phyloP scores from a whole-genome alignment of 2,888 invertebrate species.

The Ormyrus thymus region DNA sequence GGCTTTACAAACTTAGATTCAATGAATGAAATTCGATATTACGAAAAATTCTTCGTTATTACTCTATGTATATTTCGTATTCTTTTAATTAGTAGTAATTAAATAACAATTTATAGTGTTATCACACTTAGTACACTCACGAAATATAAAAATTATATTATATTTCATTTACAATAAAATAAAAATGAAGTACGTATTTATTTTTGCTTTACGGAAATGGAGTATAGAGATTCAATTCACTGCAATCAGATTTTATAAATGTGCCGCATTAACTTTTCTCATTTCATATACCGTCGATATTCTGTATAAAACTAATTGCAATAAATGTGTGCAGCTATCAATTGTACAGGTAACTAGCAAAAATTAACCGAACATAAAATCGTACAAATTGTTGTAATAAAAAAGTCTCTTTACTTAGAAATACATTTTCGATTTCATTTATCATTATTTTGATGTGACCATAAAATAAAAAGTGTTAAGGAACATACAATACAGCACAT shows the following conservation, averaged over 20 bases:
- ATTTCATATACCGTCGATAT: too few species aligned
- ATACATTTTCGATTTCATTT: neutral
- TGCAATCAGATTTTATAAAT: slow-evolving; percentile 17
- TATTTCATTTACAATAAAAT: slow-evolving; percentile 39
- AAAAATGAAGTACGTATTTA: slow-evolving; percentile 32
- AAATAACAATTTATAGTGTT: slow-evolving; percentile 33
- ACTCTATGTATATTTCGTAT: slow-evolving; percentile 19
- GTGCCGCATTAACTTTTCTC: neutral
- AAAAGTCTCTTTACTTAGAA: neutral
- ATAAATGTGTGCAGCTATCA: too few species aligned
- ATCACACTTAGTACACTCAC: slow-evolving; percentile 40
- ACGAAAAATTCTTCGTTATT: slow-evolving; percentile 8
- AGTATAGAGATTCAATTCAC: slow-evolving; percentile 33
- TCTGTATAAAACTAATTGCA: too few species aligned
- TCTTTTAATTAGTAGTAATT: slow-evolving; percentile 29
- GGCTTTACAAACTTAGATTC: slow-evolving; percentile 35
- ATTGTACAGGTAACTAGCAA: too few species aligned
- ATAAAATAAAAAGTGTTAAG: neutral
- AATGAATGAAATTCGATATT: slow-evolving; percentile 38
- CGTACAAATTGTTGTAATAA: too few species aligned
- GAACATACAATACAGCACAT: slow-evolving; percentile 10
- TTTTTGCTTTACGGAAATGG: slow-evolving; percentile 5
- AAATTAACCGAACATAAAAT: too few species aligned
- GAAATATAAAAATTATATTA: slow-evolving; percentile 41
- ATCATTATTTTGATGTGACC: neutral